Conservation (phyloP, 2,797 vertebrate species). For the Melanotaenia parkinsoni region DNA sequence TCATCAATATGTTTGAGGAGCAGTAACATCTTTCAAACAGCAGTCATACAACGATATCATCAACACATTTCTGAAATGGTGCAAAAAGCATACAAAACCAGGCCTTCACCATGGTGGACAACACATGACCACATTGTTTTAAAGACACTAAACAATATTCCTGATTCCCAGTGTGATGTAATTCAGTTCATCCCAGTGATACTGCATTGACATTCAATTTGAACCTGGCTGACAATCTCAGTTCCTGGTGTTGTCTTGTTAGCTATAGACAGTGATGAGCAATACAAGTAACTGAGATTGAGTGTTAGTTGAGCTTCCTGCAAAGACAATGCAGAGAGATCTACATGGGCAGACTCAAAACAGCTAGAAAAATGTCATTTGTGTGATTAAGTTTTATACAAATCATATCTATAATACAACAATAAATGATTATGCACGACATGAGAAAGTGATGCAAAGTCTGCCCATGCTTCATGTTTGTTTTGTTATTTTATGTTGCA, state of each 20-base stretch:
- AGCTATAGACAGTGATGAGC: constrained; percentile 40
- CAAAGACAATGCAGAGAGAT: constrained; percentile 35
- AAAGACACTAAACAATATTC: not conserved
- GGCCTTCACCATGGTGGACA: not conserved
- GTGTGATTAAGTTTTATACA: not conserved
- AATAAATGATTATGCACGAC: not conserved
- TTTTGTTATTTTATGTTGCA: not conserved
- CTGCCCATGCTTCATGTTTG: constrained; percentile 40
- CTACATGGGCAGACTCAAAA: constrained; percentile 59
- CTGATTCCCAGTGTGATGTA: not conserved
- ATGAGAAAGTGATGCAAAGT: not conserved
- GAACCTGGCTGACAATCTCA: constrained; percentile 46
- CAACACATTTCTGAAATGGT: not conserved
- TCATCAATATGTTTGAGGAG: constrained; percentile 8
- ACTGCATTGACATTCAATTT: constrained; percentile 8
- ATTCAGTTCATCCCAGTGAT: constrained; percentile 4
- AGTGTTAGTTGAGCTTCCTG: constrained; percentile 23
- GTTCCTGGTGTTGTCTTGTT: constrained; percentile 81
- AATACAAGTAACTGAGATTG: constrained; percentile 81
- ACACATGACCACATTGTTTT: constrained; percentile 6
- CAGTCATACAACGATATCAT: not conserved
- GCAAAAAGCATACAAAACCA: not conserved
- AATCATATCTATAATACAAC: not conserved
- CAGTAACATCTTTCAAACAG: not conserved
- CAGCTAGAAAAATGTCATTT: not conserved